Evolutionary conservation across 2,797 vertebrate species (phyloP), one percentile per base, ranked within the genome.

Genomic region (Microhierax caerulescens): DNA sequence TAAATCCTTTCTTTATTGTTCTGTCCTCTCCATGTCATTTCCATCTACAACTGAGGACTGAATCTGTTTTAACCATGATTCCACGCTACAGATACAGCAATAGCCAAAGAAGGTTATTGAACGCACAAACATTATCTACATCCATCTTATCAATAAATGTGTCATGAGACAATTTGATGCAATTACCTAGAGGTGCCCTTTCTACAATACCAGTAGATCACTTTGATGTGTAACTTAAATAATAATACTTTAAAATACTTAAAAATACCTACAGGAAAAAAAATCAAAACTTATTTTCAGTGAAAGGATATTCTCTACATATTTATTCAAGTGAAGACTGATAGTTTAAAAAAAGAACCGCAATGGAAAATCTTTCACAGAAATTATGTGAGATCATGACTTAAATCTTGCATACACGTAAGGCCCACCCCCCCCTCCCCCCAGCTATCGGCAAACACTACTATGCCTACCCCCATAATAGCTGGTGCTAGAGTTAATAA

Each of bases 91-190:
- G 73, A n/a, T 36, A n/a, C 84, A 89, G 30, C 86, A 89, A 91
- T 78, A 81, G 51, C 83, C 63, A 80, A 34, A 91, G 51, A 76
- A 78, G 65, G 85, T 90, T 94, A 94, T 57, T 72, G 93, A 93
- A 85, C 0, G 3, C 74, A 81, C 61, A 74, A 76, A 80, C 74
- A 64, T 94, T 95, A 96, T 95, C 90, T 85, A 68, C 83, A 91
- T 90, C 86, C 64, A 88, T 94, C 93, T 96, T 88, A 93, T 94
- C 96, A 94, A 93, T 95, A 96, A 94, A 81, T 65, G 86, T 93
- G 94, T 90, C 77, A 91, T 78, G 70, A 85, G 75, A 50, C 56
- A 57, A 51, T 76, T 65, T 91, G 47, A 19, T 61, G 74, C 75
- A 70, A 37, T 81, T 92, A 79, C 61, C 5, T 3, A 34, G 16